Evolutionary conservation across 92 coral and sea anemone species (phyloP).

Genomic region (Anthopleura xanthogrammica): DNA sequence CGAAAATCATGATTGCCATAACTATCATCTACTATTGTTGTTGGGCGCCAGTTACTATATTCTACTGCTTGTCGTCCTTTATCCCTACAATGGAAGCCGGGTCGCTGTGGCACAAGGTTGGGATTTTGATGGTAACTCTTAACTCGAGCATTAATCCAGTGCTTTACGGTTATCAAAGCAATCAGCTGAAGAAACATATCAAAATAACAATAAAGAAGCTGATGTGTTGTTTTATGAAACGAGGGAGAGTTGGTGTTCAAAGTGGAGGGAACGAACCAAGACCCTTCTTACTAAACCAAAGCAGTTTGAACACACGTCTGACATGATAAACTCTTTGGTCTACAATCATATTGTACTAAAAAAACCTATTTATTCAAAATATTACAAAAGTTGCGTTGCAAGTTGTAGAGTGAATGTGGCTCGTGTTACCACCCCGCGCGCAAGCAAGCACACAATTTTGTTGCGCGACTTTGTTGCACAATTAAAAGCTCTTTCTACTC

Average conservation of each 20-base stretch:
- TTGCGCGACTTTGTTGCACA: too few species aligned
- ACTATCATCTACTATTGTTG: slow-evolving; percentile 15
- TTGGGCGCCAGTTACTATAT: slow-evolving; percentile 17
- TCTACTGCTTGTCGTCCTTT: slow-evolving; percentile 2
- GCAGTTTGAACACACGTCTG: background rate
- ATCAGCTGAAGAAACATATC: slow-evolving; percentile 10
- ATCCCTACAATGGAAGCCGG: background rate
- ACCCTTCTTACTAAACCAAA: background rate
- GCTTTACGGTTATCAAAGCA: slow-evolving; percentile 17
- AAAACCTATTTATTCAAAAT: too few species aligned
- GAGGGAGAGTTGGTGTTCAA: background rate
- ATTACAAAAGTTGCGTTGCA: too few species aligned
- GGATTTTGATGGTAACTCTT: slow-evolving; percentile 2
- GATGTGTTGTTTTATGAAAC: background rate
- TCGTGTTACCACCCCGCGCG: too few species aligned
- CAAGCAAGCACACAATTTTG: too few species aligned
- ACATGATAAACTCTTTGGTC: background rate
- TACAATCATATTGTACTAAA: too few species aligned
- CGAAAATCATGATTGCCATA: background rate
- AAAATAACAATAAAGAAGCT: background rate
- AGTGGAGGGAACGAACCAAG: background rate
- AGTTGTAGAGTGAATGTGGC: too few species aligned
- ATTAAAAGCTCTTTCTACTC: too few species aligned
- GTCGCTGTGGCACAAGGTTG: slow-evolving; percentile 12
- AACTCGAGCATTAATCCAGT: slow-evolving; percentile 19